These are phyloP conservation scores for Seriola dumerili DNA, from an alignment of 2,113 vertebrate species.

Conservation along the genomic window DNA sequence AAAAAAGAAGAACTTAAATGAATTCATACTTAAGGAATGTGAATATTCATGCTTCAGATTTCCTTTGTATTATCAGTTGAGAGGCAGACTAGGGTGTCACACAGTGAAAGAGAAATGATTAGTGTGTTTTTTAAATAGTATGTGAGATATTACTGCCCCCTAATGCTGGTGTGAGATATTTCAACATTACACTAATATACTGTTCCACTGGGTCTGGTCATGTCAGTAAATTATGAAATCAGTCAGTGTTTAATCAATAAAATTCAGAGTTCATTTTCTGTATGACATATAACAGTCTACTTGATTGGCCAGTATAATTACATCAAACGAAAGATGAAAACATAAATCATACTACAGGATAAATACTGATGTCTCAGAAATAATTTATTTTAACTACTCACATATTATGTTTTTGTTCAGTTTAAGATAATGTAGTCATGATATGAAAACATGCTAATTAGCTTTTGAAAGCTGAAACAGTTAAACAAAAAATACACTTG, in stretches of 20 bases:
- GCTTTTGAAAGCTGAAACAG: background rate
- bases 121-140: background rate
- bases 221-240: background rate
- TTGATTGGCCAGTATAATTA: background rate
- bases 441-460: background rate
- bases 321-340: background rate
- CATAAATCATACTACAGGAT: background rate
- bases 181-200: background rate
- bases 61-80: background rate
- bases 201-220: background rate
- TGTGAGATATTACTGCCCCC: conserved; percentile 69
- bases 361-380: background rate
- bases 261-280: background rate
- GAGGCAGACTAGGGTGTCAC: background rate
- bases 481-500: background rate
- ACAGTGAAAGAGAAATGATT: background rate
- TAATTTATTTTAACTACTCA: background rate
- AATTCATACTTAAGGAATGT: background rate
- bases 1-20: background rate
- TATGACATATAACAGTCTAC: background rate
- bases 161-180: conserved; percentile 45
- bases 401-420: background rate
- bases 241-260: background rate
- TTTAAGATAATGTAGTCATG: background rate
- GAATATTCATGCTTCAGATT: background rate